A percentile compares a stretch with the other conserved stretches of the same genome.
Conservation (phyloP, 1,140 invertebrate genomes). For the Drosophila mayri region DNA sequence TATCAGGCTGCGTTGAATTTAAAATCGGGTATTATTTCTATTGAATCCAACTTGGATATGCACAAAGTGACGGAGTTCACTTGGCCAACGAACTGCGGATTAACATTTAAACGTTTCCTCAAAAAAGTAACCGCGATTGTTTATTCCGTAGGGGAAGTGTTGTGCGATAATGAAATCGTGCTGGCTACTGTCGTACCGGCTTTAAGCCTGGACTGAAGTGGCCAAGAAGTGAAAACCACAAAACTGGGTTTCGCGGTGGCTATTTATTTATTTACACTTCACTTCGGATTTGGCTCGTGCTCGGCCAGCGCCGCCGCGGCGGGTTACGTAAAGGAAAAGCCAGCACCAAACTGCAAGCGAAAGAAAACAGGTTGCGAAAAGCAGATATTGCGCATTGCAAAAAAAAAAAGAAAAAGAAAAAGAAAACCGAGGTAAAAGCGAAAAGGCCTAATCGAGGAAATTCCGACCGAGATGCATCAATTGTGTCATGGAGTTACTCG, state of each 20-base stretch:
- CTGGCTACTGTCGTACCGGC: conserved; percentile 19
- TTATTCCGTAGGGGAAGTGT: conserved; percentile 68
- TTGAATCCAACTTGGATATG: conserved; percentile 42
- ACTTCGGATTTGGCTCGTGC: conserved; percentile 52
- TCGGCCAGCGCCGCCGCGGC: conserved; percentile 25
- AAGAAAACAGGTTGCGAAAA: conserved; percentile 58
- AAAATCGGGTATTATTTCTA: conserved; percentile 15
- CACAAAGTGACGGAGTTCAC: conserved; percentile 47
- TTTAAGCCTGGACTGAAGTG: conserved; percentile 29
- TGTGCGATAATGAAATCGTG: conserved; percentile 82
- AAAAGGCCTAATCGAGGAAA: conserved; percentile 48
- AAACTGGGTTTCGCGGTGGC: conserved; percentile 64
- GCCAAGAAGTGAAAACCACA: conserved; percentile 64
- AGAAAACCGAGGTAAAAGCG: conserved; percentile 32
- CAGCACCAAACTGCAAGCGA: conserved; percentile 54
- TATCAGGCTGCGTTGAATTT: conserved; percentile 40
- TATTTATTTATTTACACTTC: conserved; percentile 37
- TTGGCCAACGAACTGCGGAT: conserved; percentile 66
- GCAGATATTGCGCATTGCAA: conserved; percentile 42
- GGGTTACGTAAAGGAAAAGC: conserved; percentile 77
- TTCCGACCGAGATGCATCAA: conserved; percentile 29
- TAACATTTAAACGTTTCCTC: conserved; percentile 54
- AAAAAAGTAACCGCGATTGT: conserved; percentile 39
- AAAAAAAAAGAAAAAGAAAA: conserved; percentile 12
- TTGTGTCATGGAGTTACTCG: conserved; percentile 53